These are phyloP conservation scores for Cyclura pinguis DNA, from an alignment of 2,797 vertebrate genomes.

Conservation along the genomic window DNA sequence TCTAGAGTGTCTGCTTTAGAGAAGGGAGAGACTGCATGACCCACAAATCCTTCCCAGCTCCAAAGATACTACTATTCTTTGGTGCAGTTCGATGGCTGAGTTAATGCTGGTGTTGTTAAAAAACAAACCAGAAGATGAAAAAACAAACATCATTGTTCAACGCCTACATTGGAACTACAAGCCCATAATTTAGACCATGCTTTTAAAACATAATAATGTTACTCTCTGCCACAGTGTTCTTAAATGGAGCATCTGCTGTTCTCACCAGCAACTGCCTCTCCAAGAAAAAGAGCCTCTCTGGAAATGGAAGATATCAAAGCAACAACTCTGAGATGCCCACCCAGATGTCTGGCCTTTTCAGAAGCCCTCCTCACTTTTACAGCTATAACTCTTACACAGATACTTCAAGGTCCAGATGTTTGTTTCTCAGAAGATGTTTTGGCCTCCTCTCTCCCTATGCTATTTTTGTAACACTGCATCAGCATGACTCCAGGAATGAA, in stretches of 20 bases:
- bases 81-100: not conserved
- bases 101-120: conserved; percentile 8
- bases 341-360: not conserved
- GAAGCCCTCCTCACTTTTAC: not conserved
- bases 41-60: not conserved
- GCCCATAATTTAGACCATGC: conserved; percentile 29
- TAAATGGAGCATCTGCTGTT: not conserved
- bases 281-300: not conserved
- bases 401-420: not conserved
- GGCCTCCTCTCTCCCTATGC: not conserved
- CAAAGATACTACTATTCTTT: not conserved
- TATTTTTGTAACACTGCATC: not conserved
- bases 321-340: not conserved
- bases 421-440: not conserved
- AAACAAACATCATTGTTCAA: conserved; percentile 22
- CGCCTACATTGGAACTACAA: conserved; percentile 18
- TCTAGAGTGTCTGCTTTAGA: not conserved
- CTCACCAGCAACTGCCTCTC: conserved; percentile 22
- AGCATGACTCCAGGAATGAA: not conserved
- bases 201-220: conserved; percentile 40
- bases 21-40: not conserved
- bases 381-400: not conserved
- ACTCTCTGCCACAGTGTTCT: not conserved
- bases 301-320: conserved; percentile 1
- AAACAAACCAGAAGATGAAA: conserved; percentile 22